Evolutionary conservation across 2,888 invertebrate genomes (phyloP).

Genomic region (Eudemis profundana): DNA sequence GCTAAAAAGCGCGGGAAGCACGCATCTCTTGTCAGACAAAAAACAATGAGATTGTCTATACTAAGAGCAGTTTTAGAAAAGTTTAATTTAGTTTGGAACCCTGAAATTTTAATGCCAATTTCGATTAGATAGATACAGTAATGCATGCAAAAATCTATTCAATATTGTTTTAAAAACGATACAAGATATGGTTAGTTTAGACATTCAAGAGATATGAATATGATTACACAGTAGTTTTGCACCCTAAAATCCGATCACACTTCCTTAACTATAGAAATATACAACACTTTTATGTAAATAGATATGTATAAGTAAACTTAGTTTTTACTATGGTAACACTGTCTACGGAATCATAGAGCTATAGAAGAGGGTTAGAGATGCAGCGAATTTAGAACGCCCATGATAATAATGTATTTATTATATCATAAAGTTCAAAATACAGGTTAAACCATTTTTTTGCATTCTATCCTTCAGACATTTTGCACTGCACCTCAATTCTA

Average conservation of each 20-base stretch:
- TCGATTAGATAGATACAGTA: slow-evolving; percentile 34
- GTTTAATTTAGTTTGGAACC: slow-evolving; percentile 8
- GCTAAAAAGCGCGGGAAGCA: slow-evolving; percentile 54
- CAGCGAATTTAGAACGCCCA: background rate
- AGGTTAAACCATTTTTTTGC: slow-evolving; percentile 12
- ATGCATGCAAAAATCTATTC: slow-evolving; percentile 41
- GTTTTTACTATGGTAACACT: slow-evolving; percentile 79
- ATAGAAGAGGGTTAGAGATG: slow-evolving; percentile 35
- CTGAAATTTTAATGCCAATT: slow-evolving; percentile 29
- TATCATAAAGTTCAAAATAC: background rate
- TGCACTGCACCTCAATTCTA: slow-evolving; percentile 22
- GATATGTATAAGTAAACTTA: slow-evolving; percentile 77
- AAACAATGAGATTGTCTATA: slow-evolving; percentile 40
- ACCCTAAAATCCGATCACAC: slow-evolving; percentile 70
- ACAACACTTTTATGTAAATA: slow-evolving; percentile 75
- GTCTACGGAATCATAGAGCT: slow-evolving; percentile 65
- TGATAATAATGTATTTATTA: slow-evolving; percentile 1
- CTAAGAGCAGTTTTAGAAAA: slow-evolving; percentile 33
- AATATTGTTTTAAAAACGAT: slow-evolving; percentile 43
- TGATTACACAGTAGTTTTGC: slow-evolving; percentile 61
- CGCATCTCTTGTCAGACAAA: slow-evolving; percentile 43
- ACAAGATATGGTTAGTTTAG: slow-evolving; percentile 54
- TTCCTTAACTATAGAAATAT: slow-evolving; percentile 66
- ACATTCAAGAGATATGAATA: slow-evolving; percentile 46
- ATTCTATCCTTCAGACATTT: background rate